phyloP scores from a whole-genome alignment of 2,113 vertebrate species.

The Tursiops truncatus region DNA sequence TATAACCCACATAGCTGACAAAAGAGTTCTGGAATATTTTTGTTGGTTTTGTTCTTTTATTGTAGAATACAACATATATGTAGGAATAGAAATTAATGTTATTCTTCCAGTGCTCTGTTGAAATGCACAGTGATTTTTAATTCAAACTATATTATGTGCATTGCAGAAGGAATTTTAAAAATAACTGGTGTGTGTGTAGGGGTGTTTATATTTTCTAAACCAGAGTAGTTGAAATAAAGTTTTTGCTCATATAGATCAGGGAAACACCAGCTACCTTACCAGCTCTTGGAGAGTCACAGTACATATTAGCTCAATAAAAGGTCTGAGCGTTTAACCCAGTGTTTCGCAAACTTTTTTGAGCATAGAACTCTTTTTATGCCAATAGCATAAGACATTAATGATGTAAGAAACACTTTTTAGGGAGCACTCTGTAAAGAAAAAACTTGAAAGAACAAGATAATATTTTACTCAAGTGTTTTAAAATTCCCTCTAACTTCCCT shows the following conservation, averaged over 20 bases:
- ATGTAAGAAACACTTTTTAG: neutral
- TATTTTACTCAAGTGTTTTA: neutral
- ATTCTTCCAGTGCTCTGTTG: neutral
- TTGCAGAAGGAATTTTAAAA: neutral
- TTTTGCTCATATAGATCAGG: neutral
- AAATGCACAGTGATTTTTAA: constrained; percentile 4
- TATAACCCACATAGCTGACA: neutral
- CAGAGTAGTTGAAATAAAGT: neutral
- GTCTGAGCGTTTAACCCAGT: neutral
- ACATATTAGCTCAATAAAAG: neutral
- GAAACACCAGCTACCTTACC: neutral
- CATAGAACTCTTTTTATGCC: neutral
- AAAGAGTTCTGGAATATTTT: neutral
- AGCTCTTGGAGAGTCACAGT: neutral
- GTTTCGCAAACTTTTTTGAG: neutral
- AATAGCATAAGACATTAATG: neutral
- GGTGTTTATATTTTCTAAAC: neutral
- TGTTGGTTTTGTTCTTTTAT: neutral
- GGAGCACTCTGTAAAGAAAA: neutral
- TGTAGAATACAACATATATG: neutral
- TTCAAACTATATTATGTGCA: neutral
- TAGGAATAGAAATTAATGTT: constrained; percentile 7
- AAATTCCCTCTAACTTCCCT: neutral
- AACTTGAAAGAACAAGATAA: neutral
- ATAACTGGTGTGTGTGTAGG: neutral